A percentile compares a stretch with the other conserved stretches of the same genome.
phyloP scores from a whole-genome alignment of 2,113 vertebrate genomes.

The Pitta sordida region DNA sequence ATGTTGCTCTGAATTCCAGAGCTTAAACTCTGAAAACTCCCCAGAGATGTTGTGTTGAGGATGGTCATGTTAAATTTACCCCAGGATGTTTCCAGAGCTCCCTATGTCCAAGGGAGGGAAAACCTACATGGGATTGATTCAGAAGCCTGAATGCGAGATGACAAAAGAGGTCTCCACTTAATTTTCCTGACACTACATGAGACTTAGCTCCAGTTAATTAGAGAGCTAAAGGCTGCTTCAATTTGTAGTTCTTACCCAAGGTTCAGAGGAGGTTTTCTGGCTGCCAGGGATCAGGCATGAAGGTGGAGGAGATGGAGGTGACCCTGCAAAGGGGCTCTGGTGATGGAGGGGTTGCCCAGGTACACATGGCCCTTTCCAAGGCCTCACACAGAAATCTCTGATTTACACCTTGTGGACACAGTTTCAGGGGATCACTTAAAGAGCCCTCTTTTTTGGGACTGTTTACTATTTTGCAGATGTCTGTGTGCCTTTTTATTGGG shows the following conservation, averaged over 20 bases:
- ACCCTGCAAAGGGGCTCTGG: neutral
- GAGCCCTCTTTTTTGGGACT: neutral
- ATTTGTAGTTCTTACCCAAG: neutral
- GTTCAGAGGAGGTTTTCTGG: neutral
- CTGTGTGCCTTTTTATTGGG: neutral
- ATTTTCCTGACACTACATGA: neutral
- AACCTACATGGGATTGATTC: neutral
- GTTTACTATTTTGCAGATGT: neutral
- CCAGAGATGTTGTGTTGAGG: neutral
- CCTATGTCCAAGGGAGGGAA: neutral
- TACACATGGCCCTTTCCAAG: neutral
- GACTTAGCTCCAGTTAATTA: neutral
- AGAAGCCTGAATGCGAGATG: neutral
- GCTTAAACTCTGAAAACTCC: neutral
- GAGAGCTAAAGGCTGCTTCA: neutral
- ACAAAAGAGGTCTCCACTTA: neutral
- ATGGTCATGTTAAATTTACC: neutral
- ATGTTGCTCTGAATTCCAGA: neutral
- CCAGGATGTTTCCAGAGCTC: neutral
- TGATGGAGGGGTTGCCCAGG: neutral
- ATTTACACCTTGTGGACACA: neutral
- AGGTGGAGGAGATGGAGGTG: neutral
- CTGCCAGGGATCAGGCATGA: neutral
- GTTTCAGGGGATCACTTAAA: neutral
- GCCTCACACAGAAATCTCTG: neutral